Conservation (phyloP, 2,888 invertebrate genomes). For the Drosophila paucipuncta region DNA sequence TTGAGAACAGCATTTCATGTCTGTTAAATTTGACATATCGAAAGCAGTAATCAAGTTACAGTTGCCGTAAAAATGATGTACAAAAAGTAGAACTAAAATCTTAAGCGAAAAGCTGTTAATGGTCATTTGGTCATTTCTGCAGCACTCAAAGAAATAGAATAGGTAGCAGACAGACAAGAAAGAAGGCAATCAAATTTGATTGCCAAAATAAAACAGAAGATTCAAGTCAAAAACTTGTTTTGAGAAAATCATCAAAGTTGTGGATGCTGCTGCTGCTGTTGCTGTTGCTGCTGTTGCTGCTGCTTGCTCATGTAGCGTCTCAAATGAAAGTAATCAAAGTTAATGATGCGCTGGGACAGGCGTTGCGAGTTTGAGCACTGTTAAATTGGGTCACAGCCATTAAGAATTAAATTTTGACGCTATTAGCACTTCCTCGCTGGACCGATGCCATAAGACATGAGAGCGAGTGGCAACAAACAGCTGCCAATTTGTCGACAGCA, state of each 20-base stretch:
- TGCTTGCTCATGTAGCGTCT: constrained; percentile 42
- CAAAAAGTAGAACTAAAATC: constrained; percentile 10
- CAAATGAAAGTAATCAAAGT: constrained; percentile 79
- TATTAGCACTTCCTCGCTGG: constrained; percentile 79
- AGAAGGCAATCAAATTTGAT: constrained; percentile 56
- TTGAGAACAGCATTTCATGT: background rate
- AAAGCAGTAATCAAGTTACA: constrained; percentile 21
- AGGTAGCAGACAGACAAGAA: constrained; percentile 24
- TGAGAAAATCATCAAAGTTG: constrained; percentile 22
- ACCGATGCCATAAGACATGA: constrained; percentile 32
- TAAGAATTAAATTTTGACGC: constrained; percentile 75
- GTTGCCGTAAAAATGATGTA: constrained; percentile 24
- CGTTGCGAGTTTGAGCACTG: constrained; percentile 47
- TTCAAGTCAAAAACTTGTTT: constrained; percentile 64
- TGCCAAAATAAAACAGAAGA: constrained; percentile 66
- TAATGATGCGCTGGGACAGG: constrained; percentile 67
- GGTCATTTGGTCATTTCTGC: constrained; percentile 21
- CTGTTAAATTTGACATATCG: constrained; percentile 2
- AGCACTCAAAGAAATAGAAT: constrained; percentile 9
- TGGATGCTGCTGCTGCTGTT: constrained; percentile 7
- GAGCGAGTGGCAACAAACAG: constrained; percentile 37
- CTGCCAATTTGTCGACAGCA: constrained; percentile 75
- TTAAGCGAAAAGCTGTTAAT: constrained; percentile 13
- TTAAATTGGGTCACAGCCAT: constrained; percentile 78
- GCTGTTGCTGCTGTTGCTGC: constrained; percentile 8